Evolutionary conservation across 2,113 vertebrate species (phyloP).

Genomic region (Hirundichthys speculiger): DNA sequence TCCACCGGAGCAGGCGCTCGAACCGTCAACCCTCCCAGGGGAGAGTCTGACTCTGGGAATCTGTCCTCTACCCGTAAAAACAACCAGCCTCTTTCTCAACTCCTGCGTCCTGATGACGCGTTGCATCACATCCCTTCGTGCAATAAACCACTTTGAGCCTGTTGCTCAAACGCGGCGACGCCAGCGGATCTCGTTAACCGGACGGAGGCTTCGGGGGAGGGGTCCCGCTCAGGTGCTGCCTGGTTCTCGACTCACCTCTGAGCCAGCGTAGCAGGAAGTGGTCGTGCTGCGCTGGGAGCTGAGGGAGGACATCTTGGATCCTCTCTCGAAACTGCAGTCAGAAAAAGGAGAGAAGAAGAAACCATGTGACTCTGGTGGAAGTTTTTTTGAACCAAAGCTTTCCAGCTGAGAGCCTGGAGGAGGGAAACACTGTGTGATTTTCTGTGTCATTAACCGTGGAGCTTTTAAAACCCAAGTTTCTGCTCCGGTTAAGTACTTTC

Average conservation of each 20-base stretch:
- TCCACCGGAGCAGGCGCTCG: not conserved
- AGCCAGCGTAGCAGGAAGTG: conserved; percentile 94
- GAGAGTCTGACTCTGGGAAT: not conserved
- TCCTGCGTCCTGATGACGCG: too few relatives aligned
- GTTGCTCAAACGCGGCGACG: not conserved
- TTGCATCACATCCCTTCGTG: conserved; percentile 16
- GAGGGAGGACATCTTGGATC: conserved; percentile 87
- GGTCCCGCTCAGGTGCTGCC: not conserved
- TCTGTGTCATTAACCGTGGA: too few relatives aligned
- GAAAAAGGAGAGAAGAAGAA: not conserved
- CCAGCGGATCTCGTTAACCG: not conserved
- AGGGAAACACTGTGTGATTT: too few relatives aligned
- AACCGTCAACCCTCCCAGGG: not conserved
- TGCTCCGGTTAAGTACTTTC: too few relatives aligned
- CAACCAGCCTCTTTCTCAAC: conserved; percentile 7
- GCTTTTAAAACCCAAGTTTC: too few relatives aligned
- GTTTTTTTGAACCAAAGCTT: too few relatives aligned
- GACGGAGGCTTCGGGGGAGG: too few relatives aligned
- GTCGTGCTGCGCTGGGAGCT: conserved; percentile 88
- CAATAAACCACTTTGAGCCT: conserved; percentile 20
- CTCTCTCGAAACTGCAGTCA: conserved; percentile 87
- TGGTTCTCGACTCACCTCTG: conserved; percentile 83
- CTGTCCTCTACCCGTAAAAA: too few relatives aligned
- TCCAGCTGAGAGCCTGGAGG: too few relatives aligned
- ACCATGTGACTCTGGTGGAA: too few relatives aligned